A percentile compares a stretch with the other conserved stretches of the same genome.
Conservation (phyloP, 2,888 invertebrate species). For the Rhagonycha lutea region DNA sequence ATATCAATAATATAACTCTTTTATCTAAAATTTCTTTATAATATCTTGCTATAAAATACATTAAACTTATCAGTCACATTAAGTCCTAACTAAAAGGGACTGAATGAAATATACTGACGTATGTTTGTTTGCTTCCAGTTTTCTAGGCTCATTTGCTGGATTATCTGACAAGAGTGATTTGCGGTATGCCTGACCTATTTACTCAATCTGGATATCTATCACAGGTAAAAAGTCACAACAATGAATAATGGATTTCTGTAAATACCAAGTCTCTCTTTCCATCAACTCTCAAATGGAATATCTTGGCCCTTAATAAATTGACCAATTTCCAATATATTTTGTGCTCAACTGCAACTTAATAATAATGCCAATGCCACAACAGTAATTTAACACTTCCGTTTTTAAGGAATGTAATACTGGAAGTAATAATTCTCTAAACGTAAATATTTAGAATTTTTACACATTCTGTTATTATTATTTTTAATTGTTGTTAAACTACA, state of each 20-base stretch:
- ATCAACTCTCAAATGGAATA: background rate
- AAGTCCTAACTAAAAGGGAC: conserved; percentile 1
- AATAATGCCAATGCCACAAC: background rate
- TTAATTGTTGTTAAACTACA: background rate
- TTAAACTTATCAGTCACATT: background rate
- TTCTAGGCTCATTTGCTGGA: conserved; percentile 9
- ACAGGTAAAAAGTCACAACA: conserved; percentile 19
- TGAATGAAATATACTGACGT: conserved; percentile 10
- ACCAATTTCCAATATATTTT: background rate
- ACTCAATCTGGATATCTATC: conserved; percentile 17
- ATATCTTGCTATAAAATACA: background rate
- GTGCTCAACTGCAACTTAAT: conserved; percentile 2
- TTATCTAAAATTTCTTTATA: background rate
- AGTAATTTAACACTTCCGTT: background rate
- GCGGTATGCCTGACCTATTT: conserved; percentile 16
- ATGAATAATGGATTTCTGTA: conserved; percentile 17
- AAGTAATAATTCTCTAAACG: background rate
- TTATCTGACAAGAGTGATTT: conserved; percentile 18
- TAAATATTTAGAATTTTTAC: background rate
- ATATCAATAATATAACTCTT: background rate
- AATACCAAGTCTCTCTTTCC: background rate
- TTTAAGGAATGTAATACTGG: background rate
- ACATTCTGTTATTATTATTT: background rate
- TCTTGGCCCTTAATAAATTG: conserved; percentile 7
- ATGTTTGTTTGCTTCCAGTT: conserved; percentile 16